A percentile compares a stretch with the other conserved stretches of the same genome.
These are phyloP conservation scores for Margaritifera margaritifera DNA, from an alignment of 2,888 invertebrate genomes.

Conservation along the genomic window DNA sequence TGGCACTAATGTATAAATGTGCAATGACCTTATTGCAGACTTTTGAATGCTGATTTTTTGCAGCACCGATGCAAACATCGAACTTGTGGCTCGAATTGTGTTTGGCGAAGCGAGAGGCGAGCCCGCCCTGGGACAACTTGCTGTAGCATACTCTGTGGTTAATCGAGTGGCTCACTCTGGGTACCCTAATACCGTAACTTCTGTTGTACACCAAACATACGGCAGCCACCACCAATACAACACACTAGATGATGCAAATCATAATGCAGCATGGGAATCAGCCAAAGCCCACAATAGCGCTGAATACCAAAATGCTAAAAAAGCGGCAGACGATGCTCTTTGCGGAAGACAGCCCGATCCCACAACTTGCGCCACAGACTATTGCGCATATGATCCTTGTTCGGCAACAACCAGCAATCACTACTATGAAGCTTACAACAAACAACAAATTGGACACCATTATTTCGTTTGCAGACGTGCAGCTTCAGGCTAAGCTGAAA, in stretches of 20 bases:
- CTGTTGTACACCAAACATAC: constrained; percentile 15
- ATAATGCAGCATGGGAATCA: constrained; percentile 5
- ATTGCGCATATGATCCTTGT: constrained; percentile 17
- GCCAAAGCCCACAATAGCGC: constrained; percentile 12
- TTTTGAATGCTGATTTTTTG: background rate
- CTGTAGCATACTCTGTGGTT: constrained; percentile 24
- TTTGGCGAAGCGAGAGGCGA: constrained; percentile 27
- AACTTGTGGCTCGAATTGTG: constrained; percentile 18
- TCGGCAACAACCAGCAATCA: constrained; percentile 9
- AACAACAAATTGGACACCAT: constrained; percentile 2
- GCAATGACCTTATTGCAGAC: too few species aligned
- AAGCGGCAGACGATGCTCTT: constrained; percentile 18
- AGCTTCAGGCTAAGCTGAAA: too few species aligned
- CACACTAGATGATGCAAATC: constrained; percentile 11
- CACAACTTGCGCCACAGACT: constrained; percentile 18
- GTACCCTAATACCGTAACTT: constrained; percentile 15
- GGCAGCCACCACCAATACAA: constrained; percentile 15
- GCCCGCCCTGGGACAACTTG: constrained; percentile 14
- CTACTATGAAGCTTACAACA: constrained; percentile 1
- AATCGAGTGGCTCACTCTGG: constrained; percentile 14
- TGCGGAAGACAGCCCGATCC: constrained; percentile 15
- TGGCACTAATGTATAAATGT: too few species aligned
- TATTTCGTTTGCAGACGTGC: constrained; percentile 8
- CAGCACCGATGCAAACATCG: constrained; percentile 5
- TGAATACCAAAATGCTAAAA: constrained; percentile 13